Evolutionary conservation across 2,888 invertebrate species (phyloP), one percentile per base, ranked within the genome.

Genomic region (Drosophila macrospina): DNA sequence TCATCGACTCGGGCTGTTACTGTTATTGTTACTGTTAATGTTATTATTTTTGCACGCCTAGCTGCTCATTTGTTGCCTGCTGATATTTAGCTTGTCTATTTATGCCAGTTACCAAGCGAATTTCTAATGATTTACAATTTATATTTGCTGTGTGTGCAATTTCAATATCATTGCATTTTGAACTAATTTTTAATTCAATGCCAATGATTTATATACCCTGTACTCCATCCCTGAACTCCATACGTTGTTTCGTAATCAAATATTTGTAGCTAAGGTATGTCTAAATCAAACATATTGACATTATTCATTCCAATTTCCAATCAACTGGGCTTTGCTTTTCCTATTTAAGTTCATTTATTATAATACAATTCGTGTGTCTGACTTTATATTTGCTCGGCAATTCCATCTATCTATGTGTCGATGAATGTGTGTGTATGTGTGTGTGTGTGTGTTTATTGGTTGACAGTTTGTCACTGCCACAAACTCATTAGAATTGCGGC

Each of bases 401-500:
- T 62, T 52, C 20, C 30, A 11, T 16, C 26, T 28, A 11, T 32
- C 1, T 54, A 34, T n/a, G n/a, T n/a, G n/a, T 39, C 26, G 34
- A 8, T 62, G 34, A 16, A 13, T 54, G 28, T 59, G 62, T 73
- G 66, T 50, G 67, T 64, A 59, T 55, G 62, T 73, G 66, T 50
- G 62, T 73, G 66, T 50, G 62, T 73, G 66, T 50, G 62, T 73
- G 66, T 50, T 69, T 64, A 59, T 55, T 61, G 52, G 57, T 68
- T 71, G 64, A 36, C 71, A 66, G 57, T 64, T 64, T 37, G 60
- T 1, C 11, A 47, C 30, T 37, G 24, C 81, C 65, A 51, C 79
- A 81, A 81, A 69, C 66, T 81, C 65, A 79, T 81, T 81, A 78
- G 70, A 47, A 74, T 44, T 78, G 69, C 13, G 73, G 65, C 55